Evolutionary conservation across 2,888 invertebrate genomes (phyloP).

Genomic region (Euphydryas editha): DNA sequence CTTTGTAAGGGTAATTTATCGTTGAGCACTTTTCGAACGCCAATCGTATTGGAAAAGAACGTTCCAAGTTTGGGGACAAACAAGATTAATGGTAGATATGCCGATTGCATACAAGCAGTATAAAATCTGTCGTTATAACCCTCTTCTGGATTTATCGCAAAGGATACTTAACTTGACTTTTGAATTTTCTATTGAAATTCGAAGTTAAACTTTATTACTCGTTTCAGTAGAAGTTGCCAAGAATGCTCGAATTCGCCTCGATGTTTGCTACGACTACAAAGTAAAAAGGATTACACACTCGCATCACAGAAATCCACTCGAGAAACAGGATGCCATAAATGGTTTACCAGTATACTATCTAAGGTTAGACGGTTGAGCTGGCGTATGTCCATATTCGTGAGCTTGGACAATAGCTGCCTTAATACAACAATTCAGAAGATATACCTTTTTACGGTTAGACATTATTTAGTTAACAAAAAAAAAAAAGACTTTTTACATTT

Average conservation of each 20-base stretch:
- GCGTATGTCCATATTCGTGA: constrained; percentile 33
- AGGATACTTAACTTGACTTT: constrained; percentile 19
- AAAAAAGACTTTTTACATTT: neutral
- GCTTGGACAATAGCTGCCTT: constrained; percentile 23
- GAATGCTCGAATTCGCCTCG: neutral
- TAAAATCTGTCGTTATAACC: constrained; percentile 26
- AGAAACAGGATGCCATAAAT: constrained; percentile 22
- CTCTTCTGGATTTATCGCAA: constrained; percentile 28
- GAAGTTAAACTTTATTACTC: neutral
- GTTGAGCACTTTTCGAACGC: constrained; percentile 43
- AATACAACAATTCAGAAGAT: constrained; percentile 2
- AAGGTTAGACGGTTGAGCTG: constrained; percentile 29
- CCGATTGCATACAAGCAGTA: constrained; percentile 42
- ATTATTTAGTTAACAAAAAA: neutral
- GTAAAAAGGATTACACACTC: constrained; percentile 10
- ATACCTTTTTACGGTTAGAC: neutral
- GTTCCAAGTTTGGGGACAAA: constrained; percentile 52
- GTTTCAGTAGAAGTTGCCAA: neutral
- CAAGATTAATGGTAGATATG: constrained; percentile 55
- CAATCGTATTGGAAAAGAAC: constrained; percentile 21
- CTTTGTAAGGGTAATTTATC: constrained; percentile 57
- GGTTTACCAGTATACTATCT: constrained; percentile 28
- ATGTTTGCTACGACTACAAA: neutral
- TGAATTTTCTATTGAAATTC: constrained; percentile 11
- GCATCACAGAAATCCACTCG: constrained; percentile 16